A percentile compares a stretch with the other conserved stretches of the same genome.
Evolutionary conservation across 2,888 invertebrate species (phyloP).

Genomic region (Chloroclystis v-ata): DNA sequence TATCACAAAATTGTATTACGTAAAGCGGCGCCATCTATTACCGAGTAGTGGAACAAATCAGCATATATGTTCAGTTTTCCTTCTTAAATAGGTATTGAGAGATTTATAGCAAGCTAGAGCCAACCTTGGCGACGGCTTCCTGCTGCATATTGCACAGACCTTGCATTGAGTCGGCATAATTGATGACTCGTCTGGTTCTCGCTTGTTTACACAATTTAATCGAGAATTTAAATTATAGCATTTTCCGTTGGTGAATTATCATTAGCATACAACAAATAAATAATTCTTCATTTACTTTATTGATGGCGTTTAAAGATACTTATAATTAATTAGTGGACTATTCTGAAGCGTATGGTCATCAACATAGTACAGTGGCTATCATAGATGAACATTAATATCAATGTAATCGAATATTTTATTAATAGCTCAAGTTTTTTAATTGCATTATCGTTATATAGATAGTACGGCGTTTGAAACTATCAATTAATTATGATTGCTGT

Average conservation of each 20-base stretch:
- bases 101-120: constrained; percentile 47
- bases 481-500: constrained; percentile 29
- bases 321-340: no score
- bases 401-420: constrained; percentile 4
- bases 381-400: no score
- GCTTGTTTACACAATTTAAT: constrained; percentile 34
- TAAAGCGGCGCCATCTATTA: constrained; percentile 26
- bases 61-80: constrained; percentile 30
- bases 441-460: not conserved
- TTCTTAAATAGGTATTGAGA: constrained; percentile 41
- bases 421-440: not conserved
- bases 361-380: no score
- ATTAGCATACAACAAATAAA: no score
- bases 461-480: constrained; percentile 9
- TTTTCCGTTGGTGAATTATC: not conserved
- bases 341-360: no score
- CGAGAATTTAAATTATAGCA: not conserved
- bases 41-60: constrained; percentile 9
- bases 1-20: not conserved
- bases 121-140: constrained; percentile 65
- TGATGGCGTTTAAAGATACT: no score
- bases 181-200: constrained; percentile 45
- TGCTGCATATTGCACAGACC: constrained; percentile 64
- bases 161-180: constrained; percentile 56
- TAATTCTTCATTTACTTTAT: no score